Evolutionary conservation across 2,797 vertebrate genomes (phyloP), one percentile per base, ranked within the genome.

Genomic region (Peromyscus melanophrys): DNA sequence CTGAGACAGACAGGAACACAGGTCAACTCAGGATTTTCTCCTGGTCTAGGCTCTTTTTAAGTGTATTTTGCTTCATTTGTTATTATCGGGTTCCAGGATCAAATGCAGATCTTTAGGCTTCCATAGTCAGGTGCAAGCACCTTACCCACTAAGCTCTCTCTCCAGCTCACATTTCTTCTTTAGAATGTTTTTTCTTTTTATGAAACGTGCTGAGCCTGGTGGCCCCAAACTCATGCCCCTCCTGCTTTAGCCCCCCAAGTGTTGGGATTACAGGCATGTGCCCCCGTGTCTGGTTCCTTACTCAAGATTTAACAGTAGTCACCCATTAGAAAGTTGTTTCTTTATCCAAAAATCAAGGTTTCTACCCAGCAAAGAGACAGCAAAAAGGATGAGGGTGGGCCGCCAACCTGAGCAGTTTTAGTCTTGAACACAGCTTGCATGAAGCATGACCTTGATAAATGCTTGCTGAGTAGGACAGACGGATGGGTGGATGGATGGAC

Each of bases 311-410:
- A 84, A 96, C 40, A 63, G 31, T 23, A 89, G 49, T 61, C 17
- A 75, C 14, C 31, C 61, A 37, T 29, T 65, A 57, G 59, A 83
- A 97, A 88, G 19, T 52, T 65, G 27, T 55, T 89, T 93, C 65
- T 92, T 97, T 75, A 92, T 25, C 31, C 78, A 95, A 96, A 94
- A 93, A 69, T 29, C 10, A 49, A 83, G 21, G 17, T 85, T 63
- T 76, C 57, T 63, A 63, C 23, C 83, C 59, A 77, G n/a, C n/a
- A 86, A 67, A 92, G 29, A 65, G 8, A 34, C 55, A 86, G 37
- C 34, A 40, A 93, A 34, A 89, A 65, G 1, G 0, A 13, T 61
- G 34, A 87, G 19, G 37, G 17, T 40, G 21, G 27, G 87, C n/a
- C n/a, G 80, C 1, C 1, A 46, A 49, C 37, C 65, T 43, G 40